Base-by-base conservation (phyloP, 2,888 invertebrate genomes). In the Diloba caeruleocephala region DNA sequence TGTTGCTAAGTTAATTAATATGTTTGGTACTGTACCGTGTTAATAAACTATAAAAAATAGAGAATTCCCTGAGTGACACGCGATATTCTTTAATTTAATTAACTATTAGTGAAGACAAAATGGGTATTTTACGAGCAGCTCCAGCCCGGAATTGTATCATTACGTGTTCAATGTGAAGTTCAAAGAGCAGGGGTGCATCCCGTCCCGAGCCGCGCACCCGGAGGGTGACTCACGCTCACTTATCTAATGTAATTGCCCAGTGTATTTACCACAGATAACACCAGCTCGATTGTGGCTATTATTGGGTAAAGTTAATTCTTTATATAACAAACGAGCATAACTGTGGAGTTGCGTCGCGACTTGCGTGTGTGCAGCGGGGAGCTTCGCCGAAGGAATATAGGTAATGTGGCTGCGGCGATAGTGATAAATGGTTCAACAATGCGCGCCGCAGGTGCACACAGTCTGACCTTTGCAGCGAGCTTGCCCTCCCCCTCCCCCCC, bases 381-480 rank as follows among this genome's bases (percentile, higher is more conserved):
- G 39, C 33, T 39, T 28, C 10, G 15, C 6, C 45, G n/a, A 14
- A 32, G 39, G 19, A 23, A 15, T 43, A 44, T 52, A 60, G 52
- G 54, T 54, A 55, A 57, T 37, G 54, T 59, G 49, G 54, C 54
- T 44, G 50, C 71, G 41, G 49, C 59, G 52, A 50, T 56, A 60
- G 70, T 75, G 78, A 76, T 73, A 70, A 66, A 78, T 71, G 64
- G 59, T 55, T 44, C 66, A 66, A 61, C 75, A 71, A 62, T 72
- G 77, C 68, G 64, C 69, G 60, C 50, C 61, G 78, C 79, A 77
- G 75, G 76, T 74, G 80, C 76, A 66, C 44, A 58, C 67, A 46
- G 67, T 53, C 60, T 79, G 81, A 81, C 81, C 81, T 81, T 81
- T 78, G 64, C 67, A 58, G 36, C 46, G n/a, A 33, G 46, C 41